Evolutionary conservation across 2,797 vertebrate species (phyloP), one percentile per base, ranked within the genome.

Genomic region (Decapterus maruadsi): DNA sequence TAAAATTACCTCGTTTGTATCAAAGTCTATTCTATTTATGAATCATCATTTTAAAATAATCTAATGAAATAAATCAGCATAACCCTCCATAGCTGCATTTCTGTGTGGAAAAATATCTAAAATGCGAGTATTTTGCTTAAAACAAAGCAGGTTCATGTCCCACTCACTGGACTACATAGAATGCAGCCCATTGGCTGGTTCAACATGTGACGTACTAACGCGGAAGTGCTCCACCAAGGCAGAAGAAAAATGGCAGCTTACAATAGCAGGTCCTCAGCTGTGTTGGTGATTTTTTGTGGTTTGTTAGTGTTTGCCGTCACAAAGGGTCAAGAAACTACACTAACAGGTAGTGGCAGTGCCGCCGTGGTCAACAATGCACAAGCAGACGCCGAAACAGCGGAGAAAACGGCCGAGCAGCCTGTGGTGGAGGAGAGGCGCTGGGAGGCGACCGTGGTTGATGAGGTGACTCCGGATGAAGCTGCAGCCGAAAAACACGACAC

Each of bases 191-290:
- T 94, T 95, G 93, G 94, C 77, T 67, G 45, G 1, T 45, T 61
- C 1, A 1, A 7, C 4, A 0, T 1, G 8, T 83, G 85, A 91
- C 84, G 81, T 50, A 0, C 0, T 4, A 84, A 93, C 22, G 31
- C 91, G 94, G 95, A 95, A 95, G 93, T 89, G 43, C 40, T 45
- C 13, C 31, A 13, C 26, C 19, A 6, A 29, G 10, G 34, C 34
- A 36, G 34, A 36, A 13, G 58, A 80, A 88, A 94, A 78, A 95
- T 95, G 94, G 93, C 93, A 57, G 78, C 82, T 43, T 12, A 16
- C 80, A 72, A 85, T 48, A 65, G 64, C 58, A 34, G 55, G 26
- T 26, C 11, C 13, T 19, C 8, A 16, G 22, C 69, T 29, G 46
- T 83, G 54, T 26, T 92, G 68, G n/a, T 85, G 6, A 6, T 92